phyloP scores from a whole-genome alignment of 1,140 invertebrate species.

The Sminthurides bifidus region DNA sequence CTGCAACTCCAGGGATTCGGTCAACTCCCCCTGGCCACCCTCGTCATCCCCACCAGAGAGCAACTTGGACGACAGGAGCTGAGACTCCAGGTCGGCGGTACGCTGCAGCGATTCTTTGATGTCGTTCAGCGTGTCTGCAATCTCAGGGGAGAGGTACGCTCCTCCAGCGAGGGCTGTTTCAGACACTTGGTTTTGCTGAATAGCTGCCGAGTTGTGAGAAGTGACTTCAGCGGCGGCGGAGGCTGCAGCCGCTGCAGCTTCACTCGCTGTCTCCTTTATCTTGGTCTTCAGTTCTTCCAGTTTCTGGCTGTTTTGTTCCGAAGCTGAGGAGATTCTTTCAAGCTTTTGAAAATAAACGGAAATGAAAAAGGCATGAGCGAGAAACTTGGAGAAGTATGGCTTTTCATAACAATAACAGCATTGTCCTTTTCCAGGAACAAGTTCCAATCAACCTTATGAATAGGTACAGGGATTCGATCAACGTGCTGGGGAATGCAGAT shows the following conservation, averaged over 20 bases:
- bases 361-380: not conserved
- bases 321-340: not conserved
- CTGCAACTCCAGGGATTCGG: slow-evolving; percentile 28
- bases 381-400: not conserved
- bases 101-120: slow-evolving; percentile 27
- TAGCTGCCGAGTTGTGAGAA: not conserved
- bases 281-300: not conserved
- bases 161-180: not conserved
- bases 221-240: not conserved
- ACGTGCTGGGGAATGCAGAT: not conserved
- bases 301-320: not conserved
- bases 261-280: not conserved
- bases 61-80: slow-evolving; percentile 14
- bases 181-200: not conserved
- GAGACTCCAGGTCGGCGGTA: slow-evolving; percentile 23
- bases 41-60: not conserved
- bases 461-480: not conserved
- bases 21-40: slow-evolving; percentile 28
- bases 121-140: slow-evolving; percentile 25
- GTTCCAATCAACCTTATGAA: not conserved
- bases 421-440: not conserved
- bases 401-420: too few relatives aligned
- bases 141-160: slow-evolving; percentile 22
- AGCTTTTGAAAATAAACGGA: not conserved
- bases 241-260: not conserved